Evolutionary conservation across 1,140 invertebrate genomes (phyloP).

Genomic region (Drosophila pallidifrons): DNA sequence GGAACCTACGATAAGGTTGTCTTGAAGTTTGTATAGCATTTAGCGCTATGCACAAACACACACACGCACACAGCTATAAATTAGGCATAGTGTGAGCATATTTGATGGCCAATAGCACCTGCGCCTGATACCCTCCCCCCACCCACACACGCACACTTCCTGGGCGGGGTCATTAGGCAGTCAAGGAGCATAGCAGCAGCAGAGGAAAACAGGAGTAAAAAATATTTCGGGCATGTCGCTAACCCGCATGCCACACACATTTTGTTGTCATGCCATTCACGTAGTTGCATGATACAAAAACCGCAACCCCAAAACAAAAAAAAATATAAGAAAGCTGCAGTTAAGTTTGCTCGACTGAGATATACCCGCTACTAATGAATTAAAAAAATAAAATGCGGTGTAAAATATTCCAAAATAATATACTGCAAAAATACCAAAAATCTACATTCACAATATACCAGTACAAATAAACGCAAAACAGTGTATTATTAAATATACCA

Average conservation of each 20-base stretch:
- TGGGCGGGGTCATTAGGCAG: conserved; percentile 71
- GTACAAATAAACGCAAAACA: no score
- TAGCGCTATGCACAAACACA: conserved; percentile 39
- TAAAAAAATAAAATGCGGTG: no score
- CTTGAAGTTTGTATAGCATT: conserved; percentile 68
- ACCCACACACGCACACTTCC: conserved; percentile 41
- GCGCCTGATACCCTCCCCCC: conserved; percentile 26
- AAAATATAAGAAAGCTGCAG: conserved; percentile 4
- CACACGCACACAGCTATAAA: conserved; percentile 54
- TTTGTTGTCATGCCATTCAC: conserved; percentile 66
- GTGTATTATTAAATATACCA: no score
- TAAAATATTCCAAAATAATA: no score
- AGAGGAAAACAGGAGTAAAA: conserved; percentile 10
- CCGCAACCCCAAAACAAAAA: conserved; percentile 7
- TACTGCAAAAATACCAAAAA: no score
- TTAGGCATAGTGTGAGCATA: conserved; percentile 77
- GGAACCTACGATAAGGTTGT: conserved; percentile 60
- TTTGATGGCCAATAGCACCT: conserved; percentile 68
- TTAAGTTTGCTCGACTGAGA: neutral
- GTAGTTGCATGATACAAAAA: conserved; percentile 46
- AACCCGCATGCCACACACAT: conserved; percentile 49
- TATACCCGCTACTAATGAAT: no score
- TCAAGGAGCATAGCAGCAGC: conserved; percentile 55
- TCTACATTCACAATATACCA: no score
- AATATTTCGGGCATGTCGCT: conserved; percentile 56